Percentiles rank a stretch among this genome's conserved stretches.
phyloP scores from a whole-genome alignment of 2,113 vertebrate genomes.

The Lampris megalopsis region DNA sequence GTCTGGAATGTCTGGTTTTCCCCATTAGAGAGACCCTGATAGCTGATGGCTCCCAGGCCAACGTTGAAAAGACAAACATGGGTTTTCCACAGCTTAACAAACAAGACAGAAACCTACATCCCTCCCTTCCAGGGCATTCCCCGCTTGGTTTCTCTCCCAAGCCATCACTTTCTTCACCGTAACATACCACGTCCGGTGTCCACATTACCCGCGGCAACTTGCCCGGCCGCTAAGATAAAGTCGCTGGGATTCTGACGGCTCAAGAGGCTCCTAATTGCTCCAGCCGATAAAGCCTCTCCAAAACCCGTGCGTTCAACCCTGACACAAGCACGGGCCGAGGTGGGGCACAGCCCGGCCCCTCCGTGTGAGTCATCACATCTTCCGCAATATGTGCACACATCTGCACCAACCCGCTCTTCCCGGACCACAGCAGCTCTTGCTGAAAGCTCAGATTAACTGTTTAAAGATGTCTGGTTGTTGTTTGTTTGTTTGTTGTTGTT shows the following conservation, averaged over 20 bases:
- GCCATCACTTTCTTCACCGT: background rate
- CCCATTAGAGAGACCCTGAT: constrained; percentile 15
- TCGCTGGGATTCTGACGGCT: background rate
- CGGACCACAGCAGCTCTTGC: constrained; percentile 57
- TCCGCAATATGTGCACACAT: constrained; percentile 16
- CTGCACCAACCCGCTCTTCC: constrained; percentile 33
- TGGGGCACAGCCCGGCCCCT: constrained; percentile 48
- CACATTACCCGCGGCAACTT: too few relatives aligned
- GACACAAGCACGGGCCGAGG: constrained; percentile 39
- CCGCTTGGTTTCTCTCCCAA: background rate
- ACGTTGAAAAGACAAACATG: constrained; percentile 12
- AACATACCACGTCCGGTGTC: too few relatives aligned
- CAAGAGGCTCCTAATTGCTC: constrained; percentile 18
- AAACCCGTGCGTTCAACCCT: constrained; percentile 31
- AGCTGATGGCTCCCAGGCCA: constrained; percentile 19
- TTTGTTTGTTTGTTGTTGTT: background rate
- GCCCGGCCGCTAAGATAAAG: too few relatives aligned
- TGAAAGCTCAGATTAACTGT: constrained; percentile 59
- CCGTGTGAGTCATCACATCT: constrained; percentile 42
- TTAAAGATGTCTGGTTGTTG: constrained; percentile 65
- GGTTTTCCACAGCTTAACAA: constrained; percentile 2
- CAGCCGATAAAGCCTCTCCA: constrained; percentile 7
- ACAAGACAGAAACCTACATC: constrained; percentile 6
- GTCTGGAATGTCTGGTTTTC: constrained; percentile 26
- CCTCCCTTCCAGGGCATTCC: background rate